Conservation (phyloP, 1,140 invertebrate species). For the Drosophila murphyi region DNA sequence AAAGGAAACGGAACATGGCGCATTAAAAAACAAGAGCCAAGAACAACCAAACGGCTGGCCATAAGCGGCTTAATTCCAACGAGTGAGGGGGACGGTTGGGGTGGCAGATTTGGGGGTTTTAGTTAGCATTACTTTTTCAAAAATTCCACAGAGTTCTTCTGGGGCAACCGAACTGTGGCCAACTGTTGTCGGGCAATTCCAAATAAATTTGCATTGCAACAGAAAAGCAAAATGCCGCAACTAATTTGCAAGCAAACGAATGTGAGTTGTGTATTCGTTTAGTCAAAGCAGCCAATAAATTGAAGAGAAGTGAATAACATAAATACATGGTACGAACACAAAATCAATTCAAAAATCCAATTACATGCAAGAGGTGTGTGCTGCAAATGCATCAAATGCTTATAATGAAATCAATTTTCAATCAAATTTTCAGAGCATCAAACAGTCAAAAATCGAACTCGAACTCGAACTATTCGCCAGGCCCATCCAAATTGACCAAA, state of each 20-base stretch:
- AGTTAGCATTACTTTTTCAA: constrained; percentile 23
- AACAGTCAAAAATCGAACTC: constrained; percentile 28
- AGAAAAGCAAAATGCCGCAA: constrained; percentile 54
- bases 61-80: constrained; percentile 76
- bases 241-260: constrained; percentile 53
- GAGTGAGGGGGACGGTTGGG: not conserved
- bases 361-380: constrained; percentile 44
- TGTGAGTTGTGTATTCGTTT: not conserved
- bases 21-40: constrained; percentile 65
- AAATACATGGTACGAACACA: not conserved
- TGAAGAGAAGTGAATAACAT: constrained; percentile 1
- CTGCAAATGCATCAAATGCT: constrained; percentile 60
- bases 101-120: not conserved
- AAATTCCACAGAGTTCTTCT: constrained; percentile 29
- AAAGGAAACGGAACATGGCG: constrained; percentile 34
- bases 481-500: constrained; percentile 36
- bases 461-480: constrained; percentile 8
- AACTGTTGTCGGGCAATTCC: constrained; percentile 13
- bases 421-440: constrained; percentile 59
- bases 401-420: constrained; percentile 82
- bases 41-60: constrained; percentile 51
- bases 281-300: constrained; percentile 11
- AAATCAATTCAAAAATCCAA: constrained; percentile 47
- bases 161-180: not conserved
- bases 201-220: constrained; percentile 24